These are phyloP conservation scores for Spheniscus mendiculus DNA, from an alignment of 2,113 vertebrate genomes.

Conservation along the genomic window DNA sequence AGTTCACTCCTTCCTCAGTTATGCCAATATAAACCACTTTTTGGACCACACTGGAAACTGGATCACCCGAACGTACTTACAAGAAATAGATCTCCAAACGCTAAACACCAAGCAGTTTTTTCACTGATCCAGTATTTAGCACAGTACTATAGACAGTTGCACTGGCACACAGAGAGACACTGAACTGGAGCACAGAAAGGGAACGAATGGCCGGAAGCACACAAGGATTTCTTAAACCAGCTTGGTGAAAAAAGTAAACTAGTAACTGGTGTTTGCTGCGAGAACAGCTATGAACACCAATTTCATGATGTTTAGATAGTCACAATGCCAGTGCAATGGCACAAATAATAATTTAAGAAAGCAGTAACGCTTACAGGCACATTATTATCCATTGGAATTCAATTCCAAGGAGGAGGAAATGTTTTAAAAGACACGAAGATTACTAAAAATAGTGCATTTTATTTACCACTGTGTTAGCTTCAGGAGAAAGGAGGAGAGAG, in stretches of 20 bases:
- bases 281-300: background rate
- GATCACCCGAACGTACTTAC: background rate
- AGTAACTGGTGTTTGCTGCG: background rate
- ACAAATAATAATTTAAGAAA: background rate
- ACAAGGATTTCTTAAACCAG: background rate
- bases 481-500: background rate
- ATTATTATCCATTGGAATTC: background rate
- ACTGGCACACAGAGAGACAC: background rate
- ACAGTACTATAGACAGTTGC: background rate
- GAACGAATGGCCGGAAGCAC: accelerated
- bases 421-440: background rate
- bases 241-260: background rate
- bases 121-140: background rate
- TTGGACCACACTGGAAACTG: background rate
- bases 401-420: background rate
- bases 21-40: background rate
- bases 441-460: conserved; percentile 7
- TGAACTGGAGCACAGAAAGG: background rate
- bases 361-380: background rate
- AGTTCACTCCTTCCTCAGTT: background rate
- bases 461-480: background rate
- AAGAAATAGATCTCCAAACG: background rate
- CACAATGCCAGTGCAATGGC: background rate
- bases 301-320: background rate
- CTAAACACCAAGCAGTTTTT: background rate